Percentiles rank a stretch among this genome's conserved stretches.
These are phyloP conservation scores for Adelognathus sp. DNA, from an alignment of 2,888 invertebrate species.

Conservation along the genomic window DNA sequence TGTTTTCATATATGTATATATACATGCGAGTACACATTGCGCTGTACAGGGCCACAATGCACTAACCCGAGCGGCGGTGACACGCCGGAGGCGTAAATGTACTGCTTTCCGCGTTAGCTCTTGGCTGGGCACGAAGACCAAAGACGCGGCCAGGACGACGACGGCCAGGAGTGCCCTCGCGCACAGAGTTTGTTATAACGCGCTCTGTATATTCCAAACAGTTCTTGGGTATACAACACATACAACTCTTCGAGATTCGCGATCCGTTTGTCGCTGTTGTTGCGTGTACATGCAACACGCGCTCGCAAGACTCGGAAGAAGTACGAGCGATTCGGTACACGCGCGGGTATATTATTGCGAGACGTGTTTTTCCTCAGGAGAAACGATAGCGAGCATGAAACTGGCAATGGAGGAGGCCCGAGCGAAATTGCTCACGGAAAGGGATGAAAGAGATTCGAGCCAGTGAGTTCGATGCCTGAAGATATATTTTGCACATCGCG, in stretches of 20 bases:
- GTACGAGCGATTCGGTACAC: constrained; percentile 37
- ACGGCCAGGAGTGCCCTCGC: constrained; percentile 56
- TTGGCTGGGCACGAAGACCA: constrained; percentile 31
- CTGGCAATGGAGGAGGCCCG: background rate
- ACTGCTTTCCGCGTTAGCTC: constrained; percentile 59
- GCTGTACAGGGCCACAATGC: constrained; percentile 6
- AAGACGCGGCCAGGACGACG: constrained; percentile 13
- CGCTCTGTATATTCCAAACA: background rate
- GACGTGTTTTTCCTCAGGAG: background rate
- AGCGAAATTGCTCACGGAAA: constrained; percentile 21
- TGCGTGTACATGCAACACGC: background rate
- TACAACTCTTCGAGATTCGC: background rate
- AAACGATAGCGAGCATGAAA: constrained; percentile 14
- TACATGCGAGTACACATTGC: background rate
- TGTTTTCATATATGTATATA: too few relatives aligned
- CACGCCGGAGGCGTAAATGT: constrained; percentile 60
- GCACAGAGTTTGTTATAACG: constrained; percentile 4
- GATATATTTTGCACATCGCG: too few relatives aligned
- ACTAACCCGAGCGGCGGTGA: constrained; percentile 51
- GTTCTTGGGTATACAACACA: background rate
- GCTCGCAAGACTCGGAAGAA: background rate
- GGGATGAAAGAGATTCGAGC: constrained; percentile 15
- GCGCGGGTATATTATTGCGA: constrained; percentile 36
- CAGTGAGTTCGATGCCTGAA: constrained; percentile 50
- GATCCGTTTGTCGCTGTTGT: background rate